A percentile compares a stretch with the other conserved stretches of the same genome.
Evolutionary conservation across 2,113 vertebrate species (phyloP).

Genomic region (Phyllopteryx taeniolatus): DNA sequence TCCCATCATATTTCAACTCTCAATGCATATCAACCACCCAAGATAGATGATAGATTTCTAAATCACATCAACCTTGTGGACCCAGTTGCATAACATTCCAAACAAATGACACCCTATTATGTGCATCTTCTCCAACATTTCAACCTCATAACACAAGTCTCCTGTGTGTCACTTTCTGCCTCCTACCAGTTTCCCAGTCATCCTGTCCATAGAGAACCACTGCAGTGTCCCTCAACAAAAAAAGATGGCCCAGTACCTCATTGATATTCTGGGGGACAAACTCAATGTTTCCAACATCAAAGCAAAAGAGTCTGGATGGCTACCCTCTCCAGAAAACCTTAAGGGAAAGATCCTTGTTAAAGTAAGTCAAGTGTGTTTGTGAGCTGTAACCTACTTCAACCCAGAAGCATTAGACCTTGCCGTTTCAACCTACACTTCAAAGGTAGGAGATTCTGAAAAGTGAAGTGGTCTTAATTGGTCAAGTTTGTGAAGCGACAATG

Average conservation of each 20-base stretch:
- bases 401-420: background rate
- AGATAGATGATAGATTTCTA: background rate
- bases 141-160: background rate
- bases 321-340: constrained; percentile 88
- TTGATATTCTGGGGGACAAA: constrained; percentile 88
- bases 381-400: background rate
- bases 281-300: constrained; percentile 84
- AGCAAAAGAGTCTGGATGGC: constrained; percentile 69
- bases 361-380: constrained; percentile 62
- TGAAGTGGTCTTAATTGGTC: constrained; percentile 5
- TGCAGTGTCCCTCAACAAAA: constrained; percentile 95
- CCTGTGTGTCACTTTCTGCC: constrained; percentile 15
- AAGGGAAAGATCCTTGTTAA: constrained; percentile 95
- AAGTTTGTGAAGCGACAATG: background rate
- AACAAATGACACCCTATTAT: background rate
- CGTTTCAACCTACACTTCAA: constrained; percentile 26
- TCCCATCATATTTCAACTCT: background rate
- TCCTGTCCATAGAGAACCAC: constrained; percentile 97
- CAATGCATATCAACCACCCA: background rate
- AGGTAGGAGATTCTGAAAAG: constrained; percentile 5
- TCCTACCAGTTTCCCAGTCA: constrained; percentile 85
- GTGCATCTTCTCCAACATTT: background rate
- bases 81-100: background rate
- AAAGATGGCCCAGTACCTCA: constrained; percentile 95
- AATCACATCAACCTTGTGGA: background rate